Percentiles rank a stretch among this genome's conserved stretches.
These are phyloP conservation scores for Mythimna pallens DNA, from an alignment of 2,888 invertebrate species.

Conservation along the genomic window DNA sequence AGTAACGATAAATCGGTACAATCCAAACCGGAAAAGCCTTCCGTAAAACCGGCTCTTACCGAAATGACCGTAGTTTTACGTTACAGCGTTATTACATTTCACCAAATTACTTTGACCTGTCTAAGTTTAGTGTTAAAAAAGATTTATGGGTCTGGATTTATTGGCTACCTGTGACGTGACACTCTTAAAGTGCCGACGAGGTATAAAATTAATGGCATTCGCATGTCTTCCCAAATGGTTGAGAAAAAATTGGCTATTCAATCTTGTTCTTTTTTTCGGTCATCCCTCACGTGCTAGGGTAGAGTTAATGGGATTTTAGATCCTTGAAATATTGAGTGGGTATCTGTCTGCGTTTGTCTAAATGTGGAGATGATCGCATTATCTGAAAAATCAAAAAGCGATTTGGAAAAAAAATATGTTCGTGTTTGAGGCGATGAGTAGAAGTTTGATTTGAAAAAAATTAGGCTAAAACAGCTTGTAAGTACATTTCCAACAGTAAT, in stretches of 20 bases:
- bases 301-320: conserved; percentile 49
- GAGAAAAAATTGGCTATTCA: conserved; percentile 59
- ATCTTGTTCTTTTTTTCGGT: conserved; percentile 55
- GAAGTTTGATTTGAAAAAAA: neutral
- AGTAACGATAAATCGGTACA: conserved; percentile 66
- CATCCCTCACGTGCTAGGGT: conserved; percentile 49
- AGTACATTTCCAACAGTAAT: too few species aligned
- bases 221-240: conserved; percentile 77
- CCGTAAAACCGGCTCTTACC: conserved; percentile 61
- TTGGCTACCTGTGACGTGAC: conserved; percentile 64
- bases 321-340: conserved; percentile 36
- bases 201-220: conserved; percentile 82
- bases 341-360: conserved; percentile 28
- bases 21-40: conserved; percentile 67
- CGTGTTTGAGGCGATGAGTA: too few species aligned
- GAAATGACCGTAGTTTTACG: conserved; percentile 72
- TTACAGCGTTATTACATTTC: conserved; percentile 71
- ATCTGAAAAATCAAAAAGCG: conserved; percentile 1
- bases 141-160: conserved; percentile 64
- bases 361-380: conserved; percentile 25
- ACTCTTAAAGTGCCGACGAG: conserved; percentile 65
- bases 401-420: conserved; percentile 7
- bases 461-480: too few species aligned
- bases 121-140: conserved; percentile 56
- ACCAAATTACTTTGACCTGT: conserved; percentile 67